Conservation (phyloP, 2,113 vertebrate genomes). For the Promerops cafer region DNA sequence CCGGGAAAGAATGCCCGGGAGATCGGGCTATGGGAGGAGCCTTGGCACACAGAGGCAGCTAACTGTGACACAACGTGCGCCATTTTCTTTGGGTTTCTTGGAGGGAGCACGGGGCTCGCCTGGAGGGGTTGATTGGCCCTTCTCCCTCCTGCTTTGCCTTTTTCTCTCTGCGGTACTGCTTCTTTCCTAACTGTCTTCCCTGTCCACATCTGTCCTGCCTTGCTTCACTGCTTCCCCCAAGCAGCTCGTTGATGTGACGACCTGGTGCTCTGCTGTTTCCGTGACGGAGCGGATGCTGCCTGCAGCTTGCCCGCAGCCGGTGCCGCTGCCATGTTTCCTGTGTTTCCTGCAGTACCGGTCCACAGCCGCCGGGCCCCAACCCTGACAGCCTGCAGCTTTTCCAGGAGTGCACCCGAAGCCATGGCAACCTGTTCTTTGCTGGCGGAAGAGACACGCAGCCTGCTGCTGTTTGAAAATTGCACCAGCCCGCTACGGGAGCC, state of each 20-base stretch:
- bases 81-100: neutral
- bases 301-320: too few species aligned
- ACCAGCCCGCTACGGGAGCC: neutral
- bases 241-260: neutral
- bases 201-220: neutral
- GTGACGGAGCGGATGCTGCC: accelerated
- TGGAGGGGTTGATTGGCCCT: neutral
- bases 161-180: neutral
- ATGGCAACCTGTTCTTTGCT: neutral
- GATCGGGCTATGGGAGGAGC: neutral
- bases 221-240: neutral
- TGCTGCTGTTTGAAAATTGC: neutral
- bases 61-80: accelerated
- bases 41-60: neutral
- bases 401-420: neutral
- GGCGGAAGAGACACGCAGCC: neutral
- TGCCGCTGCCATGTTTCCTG: too few species aligned
- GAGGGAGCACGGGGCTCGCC: neutral
- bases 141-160: neutral
- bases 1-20: neutral
- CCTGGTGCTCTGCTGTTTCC: neutral
- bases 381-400: neutral
- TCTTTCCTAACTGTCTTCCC: neutral
- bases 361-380: accelerated
- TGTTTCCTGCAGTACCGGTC: too few species aligned